Evolutionary conservation across 2,888 invertebrate genomes (phyloP).

Genomic region (Miltochrista miniata): DNA sequence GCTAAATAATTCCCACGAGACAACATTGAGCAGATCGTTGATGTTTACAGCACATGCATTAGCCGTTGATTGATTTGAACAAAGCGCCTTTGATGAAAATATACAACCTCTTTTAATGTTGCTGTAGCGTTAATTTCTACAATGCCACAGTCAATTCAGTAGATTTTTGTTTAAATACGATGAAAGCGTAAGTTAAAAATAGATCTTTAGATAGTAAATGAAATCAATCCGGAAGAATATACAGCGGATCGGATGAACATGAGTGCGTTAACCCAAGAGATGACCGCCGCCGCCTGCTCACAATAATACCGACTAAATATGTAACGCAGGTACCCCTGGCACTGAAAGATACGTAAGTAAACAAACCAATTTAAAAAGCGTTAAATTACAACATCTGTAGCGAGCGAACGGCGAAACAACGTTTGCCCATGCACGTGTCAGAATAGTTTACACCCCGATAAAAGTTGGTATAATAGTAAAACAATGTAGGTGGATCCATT

Average conservation of each 20-base stretch:
- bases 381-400: slow-evolving; percentile 34
- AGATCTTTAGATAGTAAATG: slow-evolving; percentile 36
- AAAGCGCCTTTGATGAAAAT: slow-evolving; percentile 31
- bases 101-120: slow-evolving; percentile 4
- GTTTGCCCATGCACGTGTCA: too few relatives aligned
- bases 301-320: slow-evolving; percentile 63
- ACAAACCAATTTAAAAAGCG: slow-evolving; percentile 60
- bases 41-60: slow-evolving; percentile 17
- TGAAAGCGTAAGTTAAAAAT: slow-evolving; percentile 34
- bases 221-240: slow-evolving; percentile 57
- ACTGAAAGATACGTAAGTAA: slow-evolving; percentile 60
- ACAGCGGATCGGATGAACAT: slow-evolving; percentile 52
- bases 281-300: slow-evolving; percentile 46
- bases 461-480: not conserved
- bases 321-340: slow-evolving; percentile 57
- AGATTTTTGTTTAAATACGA: slow-evolving; percentile 8
- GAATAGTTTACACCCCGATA: not conserved
- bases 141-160: slow-evolving; percentile 13
- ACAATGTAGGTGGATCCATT: too few relatives aligned
- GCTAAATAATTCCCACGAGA: slow-evolving; percentile 31
- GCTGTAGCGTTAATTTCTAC: not conserved
- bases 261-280: slow-evolving; percentile 68
- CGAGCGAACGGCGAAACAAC: slow-evolving; percentile 11
- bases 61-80: slow-evolving; percentile 19
- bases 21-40: slow-evolving; percentile 23